phyloP scores from a whole-genome alignment of 1,140 invertebrate genomes.

The Eulimnadia texana region DNA sequence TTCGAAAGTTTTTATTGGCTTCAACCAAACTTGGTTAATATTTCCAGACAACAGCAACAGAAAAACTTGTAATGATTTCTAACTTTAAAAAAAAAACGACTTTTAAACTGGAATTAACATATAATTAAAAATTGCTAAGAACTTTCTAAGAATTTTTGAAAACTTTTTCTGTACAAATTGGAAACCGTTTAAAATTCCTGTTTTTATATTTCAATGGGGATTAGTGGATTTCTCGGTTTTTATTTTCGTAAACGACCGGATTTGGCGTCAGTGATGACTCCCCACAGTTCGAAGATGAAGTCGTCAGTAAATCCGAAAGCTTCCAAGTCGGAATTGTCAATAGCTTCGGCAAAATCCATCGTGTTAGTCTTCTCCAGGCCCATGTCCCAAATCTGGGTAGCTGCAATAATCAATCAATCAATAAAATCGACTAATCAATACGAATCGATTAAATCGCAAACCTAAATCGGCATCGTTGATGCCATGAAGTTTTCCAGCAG shows the following conservation, averaged over 20 bases:
- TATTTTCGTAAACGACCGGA: constrained; percentile 47
- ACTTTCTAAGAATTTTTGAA: too few species aligned
- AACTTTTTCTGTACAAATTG: too few species aligned
- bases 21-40: too few species aligned
- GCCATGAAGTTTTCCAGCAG: constrained; percentile 86
- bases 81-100: too few species aligned
- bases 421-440: constrained; percentile 9
- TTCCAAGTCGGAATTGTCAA: constrained; percentile 81
- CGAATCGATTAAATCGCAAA: constrained; percentile 1
- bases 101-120: too few species aligned
- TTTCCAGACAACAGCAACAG: too few species aligned
- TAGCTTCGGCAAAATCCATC: constrained; percentile 82
- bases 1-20: too few species aligned
- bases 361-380: constrained; percentile 70
- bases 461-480: constrained; percentile 89
- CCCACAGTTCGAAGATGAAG: constrained; percentile 94
- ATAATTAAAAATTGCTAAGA: too few species aligned
- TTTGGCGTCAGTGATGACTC: constrained; percentile 82
- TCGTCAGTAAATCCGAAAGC: constrained; percentile 94
- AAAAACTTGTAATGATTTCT: too few species aligned
- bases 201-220: background rate
- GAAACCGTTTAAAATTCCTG: too few species aligned
- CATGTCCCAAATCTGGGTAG: constrained; percentile 81
- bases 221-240: background rate
- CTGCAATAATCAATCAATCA: constrained; percentile 29